phyloP scores from a whole-genome alignment of 2,113 vertebrate genomes.

The Haemorhous mexicanus region DNA sequence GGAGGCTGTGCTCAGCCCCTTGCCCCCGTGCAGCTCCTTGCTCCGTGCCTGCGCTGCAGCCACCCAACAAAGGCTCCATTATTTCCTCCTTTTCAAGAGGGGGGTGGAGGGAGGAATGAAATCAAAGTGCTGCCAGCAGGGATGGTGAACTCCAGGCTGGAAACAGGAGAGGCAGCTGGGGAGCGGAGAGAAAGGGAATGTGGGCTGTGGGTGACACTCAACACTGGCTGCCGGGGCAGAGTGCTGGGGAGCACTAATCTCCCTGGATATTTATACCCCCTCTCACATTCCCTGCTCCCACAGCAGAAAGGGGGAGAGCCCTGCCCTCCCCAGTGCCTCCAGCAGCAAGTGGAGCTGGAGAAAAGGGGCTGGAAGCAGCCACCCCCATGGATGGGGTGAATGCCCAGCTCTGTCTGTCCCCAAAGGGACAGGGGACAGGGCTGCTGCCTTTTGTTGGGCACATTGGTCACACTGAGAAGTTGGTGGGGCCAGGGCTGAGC shows the following conservation, averaged over 20 bases:
- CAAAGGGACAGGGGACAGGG: fast-evolving
- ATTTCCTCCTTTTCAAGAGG: slow-evolving; percentile 14
- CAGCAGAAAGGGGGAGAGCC: background rate
- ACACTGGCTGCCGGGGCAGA: background rate
- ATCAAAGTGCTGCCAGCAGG: background rate
- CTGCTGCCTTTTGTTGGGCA: background rate
- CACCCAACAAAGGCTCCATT: slow-evolving; percentile 51
- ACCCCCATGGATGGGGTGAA: background rate
- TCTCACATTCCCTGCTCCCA: background rate
- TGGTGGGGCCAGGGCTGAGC: background rate
- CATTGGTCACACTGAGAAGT: background rate
- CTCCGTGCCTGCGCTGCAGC: background rate
- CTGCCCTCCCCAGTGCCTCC: fast-evolving
- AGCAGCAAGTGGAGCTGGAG: background rate
- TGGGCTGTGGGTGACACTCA: background rate
- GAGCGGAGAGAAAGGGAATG: background rate
- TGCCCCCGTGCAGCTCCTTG: background rate
- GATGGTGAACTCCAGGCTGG: background rate
- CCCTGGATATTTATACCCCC: background rate
- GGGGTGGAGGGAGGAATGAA: slow-evolving; percentile 13
- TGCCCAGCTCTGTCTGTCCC: background rate
- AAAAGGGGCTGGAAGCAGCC: background rate
- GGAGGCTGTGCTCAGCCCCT: background rate
- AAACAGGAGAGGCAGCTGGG: background rate
- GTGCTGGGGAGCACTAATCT: background rate